These are phyloP conservation scores for Chalcis sispes DNA, from an alignment of 2,888 invertebrate genomes.

Conservation along the genomic window DNA sequence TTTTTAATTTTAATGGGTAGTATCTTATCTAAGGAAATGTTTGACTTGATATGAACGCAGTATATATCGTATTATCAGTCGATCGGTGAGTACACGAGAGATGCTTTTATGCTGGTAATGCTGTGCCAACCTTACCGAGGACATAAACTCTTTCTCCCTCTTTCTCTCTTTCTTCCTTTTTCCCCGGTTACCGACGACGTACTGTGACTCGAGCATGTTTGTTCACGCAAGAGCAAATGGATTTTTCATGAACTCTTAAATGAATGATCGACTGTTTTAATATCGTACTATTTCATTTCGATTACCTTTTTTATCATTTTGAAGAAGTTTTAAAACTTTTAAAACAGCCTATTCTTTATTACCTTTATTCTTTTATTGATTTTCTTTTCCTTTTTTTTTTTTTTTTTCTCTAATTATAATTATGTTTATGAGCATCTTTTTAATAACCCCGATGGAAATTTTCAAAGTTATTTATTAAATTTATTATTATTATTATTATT, in stretches of 20 bases:
- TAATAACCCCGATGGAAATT: too few species aligned
- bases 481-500: too few species aligned
- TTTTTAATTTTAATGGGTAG: too few species aligned
- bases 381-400: too few species aligned
- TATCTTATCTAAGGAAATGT: too few species aligned
- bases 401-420: too few species aligned
- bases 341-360: too few species aligned
- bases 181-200: neutral
- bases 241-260: constrained; percentile 51
- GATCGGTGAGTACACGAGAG: constrained; percentile 11
- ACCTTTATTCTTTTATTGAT: too few species aligned
- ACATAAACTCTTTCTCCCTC: neutral
- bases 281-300: constrained; percentile 17
- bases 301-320: too few species aligned
- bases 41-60: neutral
- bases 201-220: neutral
- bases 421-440: too few species aligned
- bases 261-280: constrained; percentile 27
- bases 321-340: too few species aligned
- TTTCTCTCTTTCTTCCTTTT: neutral
- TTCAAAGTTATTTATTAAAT: too few species aligned
- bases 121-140: neutral
- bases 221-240: constrained; percentile 28
- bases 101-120: neutral
- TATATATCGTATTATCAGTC: constrained; percentile 43